Percentiles rank a stretch among this genome's conserved stretches.
phyloP scores from a whole-genome alignment of 2,888 invertebrate genomes.

The Bellardia bayeri region DNA sequence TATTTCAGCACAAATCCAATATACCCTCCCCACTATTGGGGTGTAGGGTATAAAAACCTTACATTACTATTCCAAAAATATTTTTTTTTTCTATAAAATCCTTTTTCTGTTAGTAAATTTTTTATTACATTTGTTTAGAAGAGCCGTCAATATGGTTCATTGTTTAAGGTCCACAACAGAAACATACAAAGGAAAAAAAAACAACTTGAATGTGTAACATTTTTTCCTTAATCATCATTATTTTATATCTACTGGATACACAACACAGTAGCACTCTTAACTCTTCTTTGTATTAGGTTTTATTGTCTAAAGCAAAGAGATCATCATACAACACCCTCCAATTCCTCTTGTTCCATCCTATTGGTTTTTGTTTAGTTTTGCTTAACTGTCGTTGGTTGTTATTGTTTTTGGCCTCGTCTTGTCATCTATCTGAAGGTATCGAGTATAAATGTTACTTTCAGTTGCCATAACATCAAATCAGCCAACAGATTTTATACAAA shows the following conservation, averaged over 20 bases:
- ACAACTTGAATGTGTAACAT: constrained; percentile 48
- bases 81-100: not conserved
- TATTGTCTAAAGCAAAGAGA: constrained; percentile 34
- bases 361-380: not conserved
- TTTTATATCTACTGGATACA: constrained; percentile 25
- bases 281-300: constrained; percentile 33
- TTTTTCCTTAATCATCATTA: constrained; percentile 59
- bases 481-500: constrained; percentile 29
- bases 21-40: too few relatives aligned
- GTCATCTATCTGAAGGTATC: constrained; percentile 33
- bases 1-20: too few relatives aligned
- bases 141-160: not conserved
- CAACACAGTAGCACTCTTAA: constrained; percentile 53
- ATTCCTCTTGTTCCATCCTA: not conserved
- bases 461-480: constrained; percentile 63
- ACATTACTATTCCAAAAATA: too few relatives aligned
- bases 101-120: not conserved
- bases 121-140: constrained; percentile 8
- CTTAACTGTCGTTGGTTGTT: not conserved
- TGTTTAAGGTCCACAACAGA: constrained; percentile 15
- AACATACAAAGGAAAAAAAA: constrained; percentile 4
- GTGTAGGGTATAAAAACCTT: too few relatives aligned
- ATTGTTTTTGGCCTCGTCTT: constrained; percentile 24
- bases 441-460: constrained; percentile 47
- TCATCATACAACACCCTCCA: constrained; percentile 36